These are phyloP conservation scores for Lethocerus indicus DNA, from an alignment of 1,140 invertebrate genomes.

Conservation along the genomic window DNA sequence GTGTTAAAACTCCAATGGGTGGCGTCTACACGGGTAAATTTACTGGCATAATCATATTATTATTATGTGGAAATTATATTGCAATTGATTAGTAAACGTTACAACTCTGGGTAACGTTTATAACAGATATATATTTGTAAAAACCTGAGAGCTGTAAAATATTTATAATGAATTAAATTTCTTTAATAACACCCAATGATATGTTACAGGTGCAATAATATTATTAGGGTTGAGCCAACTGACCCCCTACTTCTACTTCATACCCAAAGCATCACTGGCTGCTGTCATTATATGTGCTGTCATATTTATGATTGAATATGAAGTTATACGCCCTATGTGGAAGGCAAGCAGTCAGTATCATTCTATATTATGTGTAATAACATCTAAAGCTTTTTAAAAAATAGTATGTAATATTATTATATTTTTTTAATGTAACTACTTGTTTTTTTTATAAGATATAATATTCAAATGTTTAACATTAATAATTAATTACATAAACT, in stretches of 20 bases:
- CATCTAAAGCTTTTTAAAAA: not conserved
- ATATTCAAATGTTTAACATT: not conserved
- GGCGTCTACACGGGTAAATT: constrained; percentile 74
- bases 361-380: not conserved
- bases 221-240: constrained; percentile 51
- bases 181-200: too few relatives aligned
- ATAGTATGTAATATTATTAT: not conserved
- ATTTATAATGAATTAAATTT: too few relatives aligned
- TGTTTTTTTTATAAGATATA: not conserved
- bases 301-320: constrained; percentile 50
- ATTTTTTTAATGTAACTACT: not conserved
- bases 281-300: constrained; percentile 74
- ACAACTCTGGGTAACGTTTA: too few relatives aligned
- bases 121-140: too few relatives aligned
- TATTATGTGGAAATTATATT: too few relatives aligned
- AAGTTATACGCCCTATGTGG: constrained; percentile 71
- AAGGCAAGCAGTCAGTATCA: constrained; percentile 60
- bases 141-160: too few relatives aligned
- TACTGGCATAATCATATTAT: too few relatives aligned
- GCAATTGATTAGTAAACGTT: too few relatives aligned
- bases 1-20: constrained; percentile 74
- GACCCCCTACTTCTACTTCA: constrained; percentile 64
- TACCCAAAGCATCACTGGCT: constrained; percentile 59
- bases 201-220: constrained; percentile 43
- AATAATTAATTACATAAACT: not conserved